Percentiles rank a stretch among this genome's conserved stretches.
phyloP scores from a whole-genome alignment of 2,888 invertebrate genomes.

The Papilio elwesi region DNA sequence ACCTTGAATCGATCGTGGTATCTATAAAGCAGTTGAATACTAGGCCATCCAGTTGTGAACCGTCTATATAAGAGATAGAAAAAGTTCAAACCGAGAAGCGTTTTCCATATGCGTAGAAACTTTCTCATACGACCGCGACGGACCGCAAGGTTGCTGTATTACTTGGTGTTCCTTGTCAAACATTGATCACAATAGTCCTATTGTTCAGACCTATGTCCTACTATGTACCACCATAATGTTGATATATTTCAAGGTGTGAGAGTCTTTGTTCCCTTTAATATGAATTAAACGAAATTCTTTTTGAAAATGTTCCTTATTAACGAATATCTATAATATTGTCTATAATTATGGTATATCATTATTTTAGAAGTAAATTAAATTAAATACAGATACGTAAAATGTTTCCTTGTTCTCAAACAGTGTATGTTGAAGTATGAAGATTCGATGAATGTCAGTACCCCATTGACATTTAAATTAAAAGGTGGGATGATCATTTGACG shows the following conservation, averaged over 20 bases:
- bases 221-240: too few relatives aligned
- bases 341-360: too few relatives aligned
- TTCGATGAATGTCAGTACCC: constrained; percentile 14
- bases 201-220: background rate
- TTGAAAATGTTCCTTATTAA: too few relatives aligned
- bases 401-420: constrained; percentile 13
- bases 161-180: constrained; percentile 44
- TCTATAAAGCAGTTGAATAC: background rate
- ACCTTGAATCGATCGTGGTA: background rate
- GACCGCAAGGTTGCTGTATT: constrained; percentile 53
- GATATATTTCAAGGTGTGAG: too few relatives aligned
- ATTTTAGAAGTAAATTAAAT: too few relatives aligned
- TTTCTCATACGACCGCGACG: constrained; percentile 58
- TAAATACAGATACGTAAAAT: background rate
- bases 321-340: too few relatives aligned
- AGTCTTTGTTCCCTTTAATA: too few relatives aligned
- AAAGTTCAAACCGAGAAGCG: constrained; percentile 5
- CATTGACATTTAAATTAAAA: constrained; percentile 39
- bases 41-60: background rate
- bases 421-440: constrained; percentile 16
- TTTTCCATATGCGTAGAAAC: constrained; percentile 44
- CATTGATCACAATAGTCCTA: constrained; percentile 2
- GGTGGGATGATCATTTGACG: constrained; percentile 35
- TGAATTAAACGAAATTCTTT: too few relatives aligned
- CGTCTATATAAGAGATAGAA: background rate